Evolutionary conservation across 2,113 vertebrate species (phyloP), one percentile per base, ranked within the genome.

Genomic region (Seriola quinqueradiata): DNA sequence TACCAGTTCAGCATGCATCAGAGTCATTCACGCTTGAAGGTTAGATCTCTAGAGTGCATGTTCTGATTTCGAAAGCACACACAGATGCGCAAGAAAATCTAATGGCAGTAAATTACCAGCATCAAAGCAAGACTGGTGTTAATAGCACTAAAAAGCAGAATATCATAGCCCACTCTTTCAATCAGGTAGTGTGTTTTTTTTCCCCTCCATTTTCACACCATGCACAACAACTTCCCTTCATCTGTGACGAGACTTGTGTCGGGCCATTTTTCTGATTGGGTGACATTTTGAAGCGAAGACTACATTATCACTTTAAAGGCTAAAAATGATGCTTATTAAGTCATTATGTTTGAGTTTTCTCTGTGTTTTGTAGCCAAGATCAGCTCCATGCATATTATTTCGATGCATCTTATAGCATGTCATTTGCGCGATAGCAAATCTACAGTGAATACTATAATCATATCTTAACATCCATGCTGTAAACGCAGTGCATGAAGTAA

Each of bases 131-230:
- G 64, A 84, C 36, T 67, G 54, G 85, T 69, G 72, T 83, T 83
- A 88, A 84, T 21, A 78, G 84, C 87, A 81, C 69, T 88, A 80
- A 76, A 72, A 79, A 87, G 89, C 81, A 76, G 60, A 78, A 67
- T 46, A 54, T 58, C 75, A 83, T n/a, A 52, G 63, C 25, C 48
- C 80, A 81, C 44, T 79, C 84, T 83, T 67, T 70, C 81, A 82
- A 28, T 63, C 67, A 74, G 86, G 91, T 74, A 93, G 86, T 87
- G 90, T 52, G 17, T 17, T 19, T 89, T 85, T 19, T 88, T 85
- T 93, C n/a, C 73, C 44, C 86, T 34, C 77, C 86, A 70, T 73
- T 82, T 91, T 85, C 82, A 92, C 13, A 82, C 78, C 92, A 89
- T 86, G 82, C 89, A 90, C 85, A 91, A 77, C 86, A 88, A 77